A percentile compares a stretch with the other conserved stretches of the same genome.
phyloP scores from a whole-genome alignment of 2,113 vertebrate genomes.

The Oryzias woworae region DNA sequence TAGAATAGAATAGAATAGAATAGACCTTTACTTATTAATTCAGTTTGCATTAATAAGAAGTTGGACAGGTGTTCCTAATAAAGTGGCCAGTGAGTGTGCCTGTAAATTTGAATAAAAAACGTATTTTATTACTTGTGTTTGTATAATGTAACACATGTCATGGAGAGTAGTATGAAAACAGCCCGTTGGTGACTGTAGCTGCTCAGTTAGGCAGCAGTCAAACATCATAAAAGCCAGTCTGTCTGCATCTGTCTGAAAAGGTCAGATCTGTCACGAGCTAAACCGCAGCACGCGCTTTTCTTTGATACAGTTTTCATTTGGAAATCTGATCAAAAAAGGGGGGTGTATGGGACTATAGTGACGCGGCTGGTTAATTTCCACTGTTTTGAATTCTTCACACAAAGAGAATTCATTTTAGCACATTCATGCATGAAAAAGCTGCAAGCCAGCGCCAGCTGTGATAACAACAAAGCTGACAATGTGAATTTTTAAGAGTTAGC shows the following conservation, averaged over 20 bases:
- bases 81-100: too few relatives aligned
- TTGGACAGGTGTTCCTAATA: too few relatives aligned
- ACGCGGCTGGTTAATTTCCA: slow-evolving; percentile 1
- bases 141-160: slow-evolving; percentile 15
- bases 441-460: too few relatives aligned
- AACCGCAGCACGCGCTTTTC: slow-evolving; percentile 12
- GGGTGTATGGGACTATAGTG: background rate
- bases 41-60: too few relatives aligned
- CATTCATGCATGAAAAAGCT: too few relatives aligned
- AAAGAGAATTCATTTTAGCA: too few relatives aligned
- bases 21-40: too few relatives aligned
- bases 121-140: slow-evolving; percentile 14
- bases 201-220: slow-evolving; percentile 8
- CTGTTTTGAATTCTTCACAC: slow-evolving; percentile 6
- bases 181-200: slow-evolving; percentile 26
- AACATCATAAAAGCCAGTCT: slow-evolving; percentile 35
- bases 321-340: slow-evolving; percentile 5
- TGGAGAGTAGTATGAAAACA: slow-evolving; percentile 23
- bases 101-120: too few relatives aligned
- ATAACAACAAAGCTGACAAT: too few relatives aligned
- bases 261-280: slow-evolving; percentile 43
- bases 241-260: slow-evolving; percentile 50
- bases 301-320: slow-evolving; percentile 19
- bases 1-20: too few relatives aligned
- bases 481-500: too few relatives aligned